Percentiles rank a stretch among this genome's conserved stretches.
Conservation (phyloP, 1,140 invertebrate species). For the Potamilus streckersoni region DNA sequence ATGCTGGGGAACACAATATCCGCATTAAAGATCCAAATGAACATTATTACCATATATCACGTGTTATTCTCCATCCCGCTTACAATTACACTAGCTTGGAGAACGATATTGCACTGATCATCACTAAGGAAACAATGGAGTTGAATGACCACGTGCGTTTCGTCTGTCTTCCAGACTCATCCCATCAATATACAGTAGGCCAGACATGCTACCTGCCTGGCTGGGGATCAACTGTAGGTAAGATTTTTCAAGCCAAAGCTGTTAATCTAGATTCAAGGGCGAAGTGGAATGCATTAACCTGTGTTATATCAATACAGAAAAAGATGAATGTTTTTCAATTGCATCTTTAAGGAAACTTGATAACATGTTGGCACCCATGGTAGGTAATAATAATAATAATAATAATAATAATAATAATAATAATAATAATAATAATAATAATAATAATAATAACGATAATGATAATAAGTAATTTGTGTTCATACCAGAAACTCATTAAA, state of each 20-base stretch:
- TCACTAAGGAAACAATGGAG: conserved; percentile 15
- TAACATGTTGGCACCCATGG: too few species aligned
- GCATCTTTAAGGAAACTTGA: too few species aligned
- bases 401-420: too few species aligned
- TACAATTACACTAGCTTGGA: conserved; percentile 25
- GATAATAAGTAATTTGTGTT: too few species aligned
- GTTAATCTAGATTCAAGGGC: too few species aligned
- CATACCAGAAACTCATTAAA: too few species aligned
- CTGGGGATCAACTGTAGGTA: conserved; percentile 23
- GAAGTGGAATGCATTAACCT: too few species aligned
- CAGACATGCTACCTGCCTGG: conserved; percentile 14
- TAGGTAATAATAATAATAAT: too few species aligned
- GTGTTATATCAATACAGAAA: too few species aligned
- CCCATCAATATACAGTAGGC: conserved; percentile 13
- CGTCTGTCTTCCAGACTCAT: conserved; percentile 14
- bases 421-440: too few species aligned
- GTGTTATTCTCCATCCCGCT: conserved; percentile 26
- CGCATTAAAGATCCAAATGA: conserved; percentile 15
- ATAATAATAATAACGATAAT: too few species aligned
- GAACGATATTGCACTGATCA: conserved; percentile 28
- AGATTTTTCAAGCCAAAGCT: not conserved
- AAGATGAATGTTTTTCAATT: too few species aligned
- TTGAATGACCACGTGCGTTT: not conserved
- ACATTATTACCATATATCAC: conserved; percentile 18
- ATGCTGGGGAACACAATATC: conserved; percentile 24